phyloP scores from a whole-genome alignment of 2,113 vertebrate genomes.

The Condylura cristata region DNA sequence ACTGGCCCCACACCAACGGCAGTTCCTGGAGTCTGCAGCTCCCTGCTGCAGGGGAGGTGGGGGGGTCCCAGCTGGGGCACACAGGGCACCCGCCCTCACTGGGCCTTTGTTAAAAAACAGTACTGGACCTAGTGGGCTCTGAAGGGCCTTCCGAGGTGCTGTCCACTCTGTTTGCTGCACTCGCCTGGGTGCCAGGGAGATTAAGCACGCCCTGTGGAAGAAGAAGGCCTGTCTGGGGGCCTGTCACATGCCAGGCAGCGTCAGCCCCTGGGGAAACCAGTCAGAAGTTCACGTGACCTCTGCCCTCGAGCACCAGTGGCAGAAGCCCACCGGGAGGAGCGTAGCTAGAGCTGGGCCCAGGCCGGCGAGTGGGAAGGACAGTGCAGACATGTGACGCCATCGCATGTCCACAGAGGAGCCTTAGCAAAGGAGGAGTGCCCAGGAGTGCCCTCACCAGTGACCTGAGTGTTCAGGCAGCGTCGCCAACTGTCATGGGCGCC shows the following conservation, averaged over 20 bases:
- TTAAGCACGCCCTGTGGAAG: too few relatives aligned
- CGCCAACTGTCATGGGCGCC: fast-evolving
- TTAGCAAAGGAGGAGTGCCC: background rate
- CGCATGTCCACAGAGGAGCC: background rate
- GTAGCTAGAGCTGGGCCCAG: background rate
- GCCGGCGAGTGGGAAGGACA: too few relatives aligned
- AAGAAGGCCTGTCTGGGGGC: fast-evolving
- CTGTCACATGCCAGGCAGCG: fast-evolving
- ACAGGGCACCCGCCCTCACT: background rate
- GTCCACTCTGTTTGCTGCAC: background rate
- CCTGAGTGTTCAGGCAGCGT: fast-evolving
- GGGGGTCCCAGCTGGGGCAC: background rate
- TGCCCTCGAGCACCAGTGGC: background rate
- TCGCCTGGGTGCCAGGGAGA: background rate
- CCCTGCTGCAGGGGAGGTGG: background rate
- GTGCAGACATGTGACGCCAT: fast-evolving
- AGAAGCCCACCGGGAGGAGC: background rate
- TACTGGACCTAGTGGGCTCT: background rate
- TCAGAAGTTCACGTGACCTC: background rate
- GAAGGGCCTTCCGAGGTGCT: background rate
- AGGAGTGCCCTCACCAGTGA: background rate
- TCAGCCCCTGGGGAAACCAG: background rate
- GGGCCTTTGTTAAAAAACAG: background rate
- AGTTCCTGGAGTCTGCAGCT: background rate
- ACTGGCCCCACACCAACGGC: background rate